Evolutionary conservation across 2,888 invertebrate species (phyloP).

Genomic region (Diadegma fenestrale): DNA sequence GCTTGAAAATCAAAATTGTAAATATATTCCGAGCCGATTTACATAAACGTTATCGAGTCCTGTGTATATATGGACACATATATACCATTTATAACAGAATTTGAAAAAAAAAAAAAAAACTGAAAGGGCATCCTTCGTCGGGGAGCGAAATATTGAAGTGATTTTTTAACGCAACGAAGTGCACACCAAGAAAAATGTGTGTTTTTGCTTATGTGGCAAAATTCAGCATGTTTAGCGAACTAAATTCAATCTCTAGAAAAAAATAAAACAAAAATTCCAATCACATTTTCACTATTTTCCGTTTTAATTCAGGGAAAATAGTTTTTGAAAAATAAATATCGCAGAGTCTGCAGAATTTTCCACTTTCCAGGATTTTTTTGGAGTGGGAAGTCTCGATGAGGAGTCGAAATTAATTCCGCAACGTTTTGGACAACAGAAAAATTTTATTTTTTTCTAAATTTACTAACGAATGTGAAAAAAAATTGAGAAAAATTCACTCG

Average conservation of each 20-base stretch:
- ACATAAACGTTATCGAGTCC: slow-evolving; percentile 51
- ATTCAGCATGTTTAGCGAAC: neutral
- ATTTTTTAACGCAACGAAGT: neutral
- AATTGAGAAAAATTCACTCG: neutral
- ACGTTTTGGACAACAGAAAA: neutral
- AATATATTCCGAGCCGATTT: slow-evolving; percentile 58
- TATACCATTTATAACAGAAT: slow-evolving; percentile 25
- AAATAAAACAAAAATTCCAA: neutral
- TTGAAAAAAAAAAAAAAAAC: slow-evolving; percentile 6
- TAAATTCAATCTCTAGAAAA: neutral
- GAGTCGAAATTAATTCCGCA: neutral
- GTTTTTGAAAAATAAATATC: neutral
- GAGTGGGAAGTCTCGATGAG: neutral
- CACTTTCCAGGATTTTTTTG: neutral
- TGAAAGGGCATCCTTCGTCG: slow-evolving; percentile 1
- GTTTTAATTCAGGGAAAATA: neutral
- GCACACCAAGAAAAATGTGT: neutral
- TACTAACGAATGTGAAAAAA: neutral
- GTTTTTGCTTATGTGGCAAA: neutral
- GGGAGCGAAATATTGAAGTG: slow-evolving; percentile 8
- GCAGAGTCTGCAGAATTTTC: neutral
- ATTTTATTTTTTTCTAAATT: neutral
- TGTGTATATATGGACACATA: slow-evolving; percentile 6
- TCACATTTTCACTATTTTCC: neutral
- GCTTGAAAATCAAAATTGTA: slow-evolving; percentile 45